Evolutionary conservation across 2,888 invertebrate species (phyloP), one percentile per base, ranked within the genome.

Genomic region (Drosophila austrosaltans): DNA sequence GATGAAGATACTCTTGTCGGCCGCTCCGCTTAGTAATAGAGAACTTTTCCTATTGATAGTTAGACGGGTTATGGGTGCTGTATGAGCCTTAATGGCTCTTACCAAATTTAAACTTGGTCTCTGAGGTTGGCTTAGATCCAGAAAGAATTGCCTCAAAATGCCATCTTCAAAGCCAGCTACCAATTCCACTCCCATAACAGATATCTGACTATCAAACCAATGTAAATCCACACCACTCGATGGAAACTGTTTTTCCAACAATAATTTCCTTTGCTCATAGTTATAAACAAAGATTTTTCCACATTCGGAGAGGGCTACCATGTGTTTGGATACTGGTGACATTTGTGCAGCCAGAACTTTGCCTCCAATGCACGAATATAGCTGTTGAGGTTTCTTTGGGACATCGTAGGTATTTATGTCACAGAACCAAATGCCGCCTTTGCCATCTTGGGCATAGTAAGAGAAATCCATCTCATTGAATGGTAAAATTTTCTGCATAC

Each of bases 381-480:
- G 90, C 78, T 93, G 93, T 12, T 85, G 73, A 0, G 95, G 93
- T 1, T 93, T 89, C 56, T 86, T 75, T 0, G 93, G 91, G 4
- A 90, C 79, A 30, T 93, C 93, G 6, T 93, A 93, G 39, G 94
- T 94, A 20, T 94, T 94, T 3, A 96, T 91, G 82, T 96, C 96
- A 53, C 96, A 93, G 42, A 93, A 90, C 96, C 96, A 96, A 58
- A 98, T 93, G 1, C 97, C 97, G 10, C 98, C 98, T 75, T 95
- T 96, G 1, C 95, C 96, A 93, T 98, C 98, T 96, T 98, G 97
- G 20, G 95, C 96, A 91, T 95, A 97, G 94, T 96, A 96, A 58
- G 83, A 78, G 53, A 78, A 90, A 71, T 92, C 93, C 72, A 90
- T 89, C n/a, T 93, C 92, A 72, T 93, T 93, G 66, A 93, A 93